Conservation (phyloP, 2,888 invertebrate genomes). For the Aelia acuminata region DNA sequence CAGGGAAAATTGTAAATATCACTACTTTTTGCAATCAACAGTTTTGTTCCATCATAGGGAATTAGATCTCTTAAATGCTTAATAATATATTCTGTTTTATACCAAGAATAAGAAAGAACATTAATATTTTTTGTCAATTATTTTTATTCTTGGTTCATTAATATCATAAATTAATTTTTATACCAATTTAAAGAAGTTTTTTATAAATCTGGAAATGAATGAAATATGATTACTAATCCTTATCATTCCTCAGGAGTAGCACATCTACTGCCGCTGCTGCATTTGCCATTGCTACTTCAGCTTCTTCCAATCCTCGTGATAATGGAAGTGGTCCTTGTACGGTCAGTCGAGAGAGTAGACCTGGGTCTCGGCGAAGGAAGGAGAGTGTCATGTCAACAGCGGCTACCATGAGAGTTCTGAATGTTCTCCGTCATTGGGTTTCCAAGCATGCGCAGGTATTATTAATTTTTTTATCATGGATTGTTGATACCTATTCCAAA, state of each 20-base stretch:
- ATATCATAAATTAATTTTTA: not conserved
- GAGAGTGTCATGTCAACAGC: slow-evolving; percentile 90
- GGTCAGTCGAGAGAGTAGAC: slow-evolving; percentile 56
- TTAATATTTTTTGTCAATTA: not conserved
- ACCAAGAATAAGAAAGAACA: not conserved
- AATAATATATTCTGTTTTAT: not conserved
- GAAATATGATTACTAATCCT: not conserved
- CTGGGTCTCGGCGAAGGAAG: slow-evolving; percentile 70
- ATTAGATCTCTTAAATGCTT: not conserved
- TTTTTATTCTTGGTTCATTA: not conserved
- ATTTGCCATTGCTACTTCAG: slow-evolving; percentile 92
- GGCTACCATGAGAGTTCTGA: slow-evolving; percentile 93
- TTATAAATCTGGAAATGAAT: not conserved
- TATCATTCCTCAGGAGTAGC: slow-evolving; percentile 77
- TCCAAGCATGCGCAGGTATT: slow-evolving; percentile 85
- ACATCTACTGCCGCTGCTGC: slow-evolving; percentile 90
- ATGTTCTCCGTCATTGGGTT: slow-evolving; percentile 92
- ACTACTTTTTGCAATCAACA: not conserved
- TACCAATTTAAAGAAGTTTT: not conserved
- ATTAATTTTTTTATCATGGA: not conserved
- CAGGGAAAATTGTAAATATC: too few species aligned
- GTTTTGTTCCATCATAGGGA: not conserved
- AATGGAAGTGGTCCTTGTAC: slow-evolving; percentile 60
- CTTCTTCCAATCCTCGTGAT: slow-evolving; percentile 85
- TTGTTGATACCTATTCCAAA: not conserved